Base-by-base conservation (phyloP, 1,140 invertebrate species). In the Spodoptera litura region DNA sequence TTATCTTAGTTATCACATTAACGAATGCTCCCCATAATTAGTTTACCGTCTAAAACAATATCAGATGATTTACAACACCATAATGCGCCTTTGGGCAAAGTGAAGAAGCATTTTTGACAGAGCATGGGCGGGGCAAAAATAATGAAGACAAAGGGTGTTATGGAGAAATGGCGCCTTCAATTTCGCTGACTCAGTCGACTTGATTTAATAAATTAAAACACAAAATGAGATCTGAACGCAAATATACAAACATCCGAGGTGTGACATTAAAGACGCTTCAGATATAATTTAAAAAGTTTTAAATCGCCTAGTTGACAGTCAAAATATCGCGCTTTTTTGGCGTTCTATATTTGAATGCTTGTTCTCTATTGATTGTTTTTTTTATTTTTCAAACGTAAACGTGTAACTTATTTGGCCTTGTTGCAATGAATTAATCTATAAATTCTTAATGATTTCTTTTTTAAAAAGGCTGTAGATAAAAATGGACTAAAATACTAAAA, bases 151-250 rank as follows among this genome's bases (percentile, higher is more conserved):
- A 74, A 74, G 56, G 55, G 15, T 15, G 71, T 49, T 74, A 74
- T 74, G 44, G 25, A 49, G 44, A 74, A 74, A 59, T 44, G 56
- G 20, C 55, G 71, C 53, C 27, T 71, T 71, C 68, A 74, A 74
- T 74, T 61, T 51, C 44, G 56, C 55, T 59, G 38, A n/a, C 38
- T 38, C 35, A 49, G 38, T 15, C n/a, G 49, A 73, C 71, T 59
- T 73, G 55, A 59, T 73, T 73, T 73, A 73, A 73, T 73, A 73
- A 74, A 74, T 74, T 74, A 74, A 74, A 74, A 61, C 71, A 74
- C 27, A 51, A 74, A 59, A 74, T 61, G 55, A 74, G 38, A 74
- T 59, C 61, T 59, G 55, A 38, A 58, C 55, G 38, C 31, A 59
- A 74, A 20, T 56, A 61, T 74, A 61, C 35, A 61, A 74, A 74